phyloP scores from a whole-genome alignment of 2,113 vertebrate species.

The Dasyornis broadbenti region DNA sequence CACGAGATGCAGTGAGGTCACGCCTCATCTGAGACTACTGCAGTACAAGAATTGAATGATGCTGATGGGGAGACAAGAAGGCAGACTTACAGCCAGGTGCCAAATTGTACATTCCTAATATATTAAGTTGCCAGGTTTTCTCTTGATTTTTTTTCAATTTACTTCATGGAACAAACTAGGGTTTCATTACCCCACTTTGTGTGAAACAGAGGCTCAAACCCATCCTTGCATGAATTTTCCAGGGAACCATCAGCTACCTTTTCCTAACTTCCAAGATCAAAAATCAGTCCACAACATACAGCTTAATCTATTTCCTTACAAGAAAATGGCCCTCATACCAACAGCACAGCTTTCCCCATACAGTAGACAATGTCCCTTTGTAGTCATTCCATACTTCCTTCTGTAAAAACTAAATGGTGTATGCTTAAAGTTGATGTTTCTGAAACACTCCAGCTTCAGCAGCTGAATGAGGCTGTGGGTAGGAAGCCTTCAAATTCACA shows the following conservation, averaged over 20 bases:
- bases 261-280: not conserved
- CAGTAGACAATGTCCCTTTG: not conserved
- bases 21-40: not conserved
- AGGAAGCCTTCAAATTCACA: not conserved
- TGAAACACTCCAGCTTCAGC: not conserved
- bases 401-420: not conserved
- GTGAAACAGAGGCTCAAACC: not conserved
- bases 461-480: not conserved
- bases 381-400: not conserved
- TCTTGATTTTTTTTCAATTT: not conserved
- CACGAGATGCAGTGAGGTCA: fast-evolving
- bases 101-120: not conserved
- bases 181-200: not conserved
- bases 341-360: not conserved
- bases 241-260: not conserved
- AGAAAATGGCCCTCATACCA: not conserved
- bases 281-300: not conserved
- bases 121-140: not conserved
- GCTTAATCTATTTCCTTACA: not conserved
- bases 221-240: not conserved
- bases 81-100: not conserved
- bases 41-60: not conserved
- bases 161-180: not conserved
- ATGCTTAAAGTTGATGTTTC: not conserved
- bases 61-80: not conserved